Conservation (phyloP, 2,888 invertebrate species). For the Trissoscelio sp. region DNA sequence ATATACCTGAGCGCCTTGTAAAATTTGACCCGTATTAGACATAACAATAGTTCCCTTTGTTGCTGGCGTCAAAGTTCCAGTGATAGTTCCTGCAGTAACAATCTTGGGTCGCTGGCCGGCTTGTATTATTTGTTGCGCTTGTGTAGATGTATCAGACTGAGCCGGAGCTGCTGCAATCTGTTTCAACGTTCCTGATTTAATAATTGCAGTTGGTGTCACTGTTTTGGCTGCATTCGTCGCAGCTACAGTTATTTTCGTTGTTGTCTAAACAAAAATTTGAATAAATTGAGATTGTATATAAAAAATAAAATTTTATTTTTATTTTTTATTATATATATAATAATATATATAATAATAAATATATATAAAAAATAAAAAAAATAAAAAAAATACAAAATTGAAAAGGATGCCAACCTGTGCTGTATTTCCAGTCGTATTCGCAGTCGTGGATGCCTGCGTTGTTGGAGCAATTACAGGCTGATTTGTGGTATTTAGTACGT, state of each 20-base stretch:
- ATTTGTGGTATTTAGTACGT: constrained; percentile 85
- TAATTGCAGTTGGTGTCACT: constrained; percentile 73
- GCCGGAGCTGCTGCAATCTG: constrained; percentile 76
- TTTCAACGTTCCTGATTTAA: constrained; percentile 76
- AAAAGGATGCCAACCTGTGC: constrained; percentile 55
- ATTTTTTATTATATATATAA: too few species aligned
- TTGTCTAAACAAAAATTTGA: constrained; percentile 30
- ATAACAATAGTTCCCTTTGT: constrained; percentile 79
- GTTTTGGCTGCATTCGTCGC: constrained; percentile 69
- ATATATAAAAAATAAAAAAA: too few species aligned
- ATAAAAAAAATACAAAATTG: background rate
- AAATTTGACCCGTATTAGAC: constrained; percentile 80
- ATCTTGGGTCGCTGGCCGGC: constrained; percentile 74
- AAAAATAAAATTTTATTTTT: too few species aligned
- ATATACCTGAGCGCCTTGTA: constrained; percentile 75
- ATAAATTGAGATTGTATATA: too few species aligned
- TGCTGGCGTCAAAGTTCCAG: constrained; percentile 72
- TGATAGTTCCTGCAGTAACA: constrained; percentile 70
- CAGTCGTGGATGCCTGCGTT: constrained; percentile 47
- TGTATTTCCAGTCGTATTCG: constrained; percentile 32
- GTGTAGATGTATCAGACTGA: too few species aligned
- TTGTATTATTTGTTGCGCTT: constrained; percentile 74
- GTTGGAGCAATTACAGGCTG: constrained; percentile 83
- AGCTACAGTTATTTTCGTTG: constrained; percentile 70
- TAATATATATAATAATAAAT: too few species aligned